Conservation (phyloP, 2,113 vertebrate species). For the Lathamus discolor region DNA sequence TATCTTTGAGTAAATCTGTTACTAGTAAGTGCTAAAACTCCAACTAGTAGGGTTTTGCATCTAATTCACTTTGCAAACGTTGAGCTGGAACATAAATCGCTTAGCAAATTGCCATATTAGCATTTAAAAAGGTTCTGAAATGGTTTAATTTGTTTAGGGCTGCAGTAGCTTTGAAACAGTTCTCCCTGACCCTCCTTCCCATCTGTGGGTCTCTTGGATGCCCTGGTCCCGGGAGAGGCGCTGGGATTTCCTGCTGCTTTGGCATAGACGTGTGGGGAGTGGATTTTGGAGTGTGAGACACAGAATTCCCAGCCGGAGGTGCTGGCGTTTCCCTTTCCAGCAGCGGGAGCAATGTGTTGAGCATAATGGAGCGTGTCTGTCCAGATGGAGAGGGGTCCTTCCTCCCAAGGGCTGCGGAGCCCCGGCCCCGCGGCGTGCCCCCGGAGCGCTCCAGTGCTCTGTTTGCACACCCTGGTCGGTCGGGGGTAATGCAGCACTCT, state of each 20-base stretch:
- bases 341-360: neutral
- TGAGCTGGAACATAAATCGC: conserved; percentile 60
- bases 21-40: conserved; percentile 54
- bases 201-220: conserved; percentile 22
- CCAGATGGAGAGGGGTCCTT: neutral
- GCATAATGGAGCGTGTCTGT: neutral
- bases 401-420: neutral
- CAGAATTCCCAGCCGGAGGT: neutral
- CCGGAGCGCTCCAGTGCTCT: neutral
- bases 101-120: conserved; percentile 61
- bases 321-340: neutral
- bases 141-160: conserved; percentile 65
- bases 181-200: conserved; percentile 34
- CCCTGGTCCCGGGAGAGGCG: neutral
- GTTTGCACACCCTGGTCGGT: neutral
- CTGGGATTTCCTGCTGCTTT: neutral
- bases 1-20: conserved; percentile 62
- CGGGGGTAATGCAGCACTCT: neutral
- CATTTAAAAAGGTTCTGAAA: conserved; percentile 64
- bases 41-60: conserved; percentile 52
- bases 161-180: conserved; percentile 22
- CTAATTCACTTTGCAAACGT: conserved; percentile 62
- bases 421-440: accelerated
- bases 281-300: neutral
- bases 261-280: neutral